Percentiles rank a stretch among this genome's conserved stretches.
Conservation (phyloP, 1,140 invertebrate genomes). For the Capitella teleta region DNA sequence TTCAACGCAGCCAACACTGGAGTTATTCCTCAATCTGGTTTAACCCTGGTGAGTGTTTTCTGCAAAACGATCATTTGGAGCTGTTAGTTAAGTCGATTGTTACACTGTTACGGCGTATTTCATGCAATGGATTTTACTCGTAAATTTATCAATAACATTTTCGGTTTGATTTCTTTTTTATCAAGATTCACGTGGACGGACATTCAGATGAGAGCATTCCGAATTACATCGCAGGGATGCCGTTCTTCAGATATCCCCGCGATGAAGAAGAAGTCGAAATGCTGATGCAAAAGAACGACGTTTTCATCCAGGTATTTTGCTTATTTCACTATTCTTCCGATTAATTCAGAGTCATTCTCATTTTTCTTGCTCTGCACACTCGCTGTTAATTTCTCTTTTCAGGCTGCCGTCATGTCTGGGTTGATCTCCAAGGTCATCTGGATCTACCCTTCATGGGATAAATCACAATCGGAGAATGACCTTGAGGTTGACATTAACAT, state of each 20-base stretch:
- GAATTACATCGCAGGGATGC: not conserved
- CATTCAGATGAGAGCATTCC: not conserved
- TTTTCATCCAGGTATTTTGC: no score
- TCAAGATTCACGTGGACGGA: conserved; percentile 1
- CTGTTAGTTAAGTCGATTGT: no score
- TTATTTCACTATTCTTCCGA: no score
- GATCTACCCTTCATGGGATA: conserved; percentile 30
- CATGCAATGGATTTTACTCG: not conserved
- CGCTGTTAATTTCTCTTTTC: conserved; percentile 13
- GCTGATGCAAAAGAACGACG: not conserved
- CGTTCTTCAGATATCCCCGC: not conserved
- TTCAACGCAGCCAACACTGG: no score
- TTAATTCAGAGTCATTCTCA: not conserved
- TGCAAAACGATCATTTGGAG: no score
- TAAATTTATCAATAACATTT: not conserved
- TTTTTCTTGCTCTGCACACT: not conserved
- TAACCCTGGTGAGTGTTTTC: no score
- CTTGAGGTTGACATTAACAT: conserved; percentile 7
- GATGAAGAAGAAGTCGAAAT: not conserved
- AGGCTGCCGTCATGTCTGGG: conserved; percentile 21
- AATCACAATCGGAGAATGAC: conserved; percentile 10
- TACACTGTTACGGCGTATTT: no score
- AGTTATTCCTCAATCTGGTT: no score
- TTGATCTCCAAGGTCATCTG: conserved; percentile 22
- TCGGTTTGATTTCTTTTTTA: not conserved